Base-by-base conservation (phyloP, 1,140 invertebrate genomes). In the Pseudomyrmex dendroicus region DNA sequence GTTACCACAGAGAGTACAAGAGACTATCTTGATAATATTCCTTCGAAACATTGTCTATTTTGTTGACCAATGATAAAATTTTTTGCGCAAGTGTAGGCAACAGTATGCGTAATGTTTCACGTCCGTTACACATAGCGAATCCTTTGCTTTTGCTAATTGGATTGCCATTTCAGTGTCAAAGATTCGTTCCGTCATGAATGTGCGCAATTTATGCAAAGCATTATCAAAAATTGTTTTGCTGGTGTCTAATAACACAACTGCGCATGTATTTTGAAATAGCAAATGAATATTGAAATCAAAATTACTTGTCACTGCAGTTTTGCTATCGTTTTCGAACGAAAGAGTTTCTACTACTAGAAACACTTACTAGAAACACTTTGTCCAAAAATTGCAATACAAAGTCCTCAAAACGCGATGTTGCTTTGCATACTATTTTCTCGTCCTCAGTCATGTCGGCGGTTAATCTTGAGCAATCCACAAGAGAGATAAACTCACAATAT, bases 361-460 rank as follows among this genome's bases (percentile, higher is more conserved):
- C n/a, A n/a, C n/a, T 96, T 5, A 98, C 94, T 0, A 93, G 91
- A 89, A 97, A 97, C 73, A 97, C 93, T 62, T 96, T 96, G 86
- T 98, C 98, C 66, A 99, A 93, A 90, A 98, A 98, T 90, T 98
- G 96, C 9, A 98, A 89, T 3, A 98, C 95, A 92, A 99, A 98
- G 90, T 98, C 97, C 94, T 99, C 98, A 89, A 99, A 97, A 80
- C 96, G 95, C 0, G 97, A 97, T 0, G 98, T 98, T 17, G 96
- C 96, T 84, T 96, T 96, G 92, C 97, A 98, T 2, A 98, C 94
- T 61, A 97, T 94, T 73, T 96, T 95, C 88, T 98, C 97, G 70
- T 97, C 95, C 88, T 98, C 97, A 1, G 95, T 92, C 89, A 96
- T 95, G 84, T 95, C 88, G 9, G 96, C 95, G 22, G 95, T 94